Percentiles rank a stretch among this genome's conserved stretches.
These are phyloP conservation scores for Thermophis baileyi DNA, from an alignment of 2,113 vertebrate species.

Conservation along the genomic window DNA sequence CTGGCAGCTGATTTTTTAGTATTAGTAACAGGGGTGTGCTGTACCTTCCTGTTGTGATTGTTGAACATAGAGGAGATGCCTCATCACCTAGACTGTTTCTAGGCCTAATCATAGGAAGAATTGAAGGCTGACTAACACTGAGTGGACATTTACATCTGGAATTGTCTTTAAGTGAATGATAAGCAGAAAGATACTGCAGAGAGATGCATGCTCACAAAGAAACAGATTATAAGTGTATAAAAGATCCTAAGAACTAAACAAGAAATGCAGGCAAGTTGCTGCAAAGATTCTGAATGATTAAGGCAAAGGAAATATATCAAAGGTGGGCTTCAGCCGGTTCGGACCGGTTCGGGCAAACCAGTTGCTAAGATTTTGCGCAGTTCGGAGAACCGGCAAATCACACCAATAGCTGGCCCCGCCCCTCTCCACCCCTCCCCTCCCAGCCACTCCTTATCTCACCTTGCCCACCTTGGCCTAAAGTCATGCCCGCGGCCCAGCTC, in stretches of 20 bases:
- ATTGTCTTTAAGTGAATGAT: not conserved
- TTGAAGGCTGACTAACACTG: not conserved
- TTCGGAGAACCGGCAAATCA: no score
- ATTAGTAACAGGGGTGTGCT: not conserved
- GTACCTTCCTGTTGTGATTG: rapidly evolving
- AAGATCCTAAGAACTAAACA: not conserved
- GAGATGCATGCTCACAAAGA: not conserved
- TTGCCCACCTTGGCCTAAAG: no score
- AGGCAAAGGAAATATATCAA: not conserved
- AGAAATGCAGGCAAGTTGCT: not conserved
- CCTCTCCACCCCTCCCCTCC: no score
- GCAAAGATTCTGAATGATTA: not conserved
- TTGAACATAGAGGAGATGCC: not conserved
- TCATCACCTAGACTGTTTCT: no score
- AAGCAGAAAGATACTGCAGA: not conserved
- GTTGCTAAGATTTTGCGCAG: no score
- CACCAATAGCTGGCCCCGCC: no score
- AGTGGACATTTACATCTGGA: not conserved
- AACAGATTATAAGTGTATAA: not conserved
- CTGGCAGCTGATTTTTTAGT: not conserved
- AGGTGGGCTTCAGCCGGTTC: no score
- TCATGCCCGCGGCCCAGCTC: no score
- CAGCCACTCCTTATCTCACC: no score
- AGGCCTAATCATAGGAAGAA: not conserved
- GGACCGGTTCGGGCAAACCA: no score